Conservation (phyloP, 2,888 invertebrate genomes). For the Agelastica alni region DNA sequence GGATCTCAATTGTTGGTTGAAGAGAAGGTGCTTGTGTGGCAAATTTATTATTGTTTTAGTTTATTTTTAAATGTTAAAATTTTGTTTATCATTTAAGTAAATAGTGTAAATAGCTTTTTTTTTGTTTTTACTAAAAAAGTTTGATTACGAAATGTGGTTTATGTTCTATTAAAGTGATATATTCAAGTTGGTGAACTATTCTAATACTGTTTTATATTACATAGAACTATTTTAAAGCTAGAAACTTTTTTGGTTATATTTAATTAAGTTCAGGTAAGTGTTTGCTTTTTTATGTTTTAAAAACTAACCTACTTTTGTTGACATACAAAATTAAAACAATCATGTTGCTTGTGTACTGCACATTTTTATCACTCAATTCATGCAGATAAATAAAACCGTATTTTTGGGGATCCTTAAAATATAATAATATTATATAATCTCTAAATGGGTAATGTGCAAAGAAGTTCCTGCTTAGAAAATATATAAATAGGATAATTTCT, state of each 20-base stretch:
- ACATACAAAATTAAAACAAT: too few species aligned
- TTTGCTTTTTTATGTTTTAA: not conserved
- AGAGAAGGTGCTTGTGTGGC: conserved; percentile 20
- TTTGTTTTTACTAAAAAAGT: not conserved
- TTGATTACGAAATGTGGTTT: conserved; percentile 1
- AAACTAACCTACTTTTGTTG: conserved; percentile 1
- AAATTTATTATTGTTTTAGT: conserved; percentile 3
- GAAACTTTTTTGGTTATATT: too few species aligned
- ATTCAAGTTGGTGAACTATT: not conserved
- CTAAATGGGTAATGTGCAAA: not conserved
- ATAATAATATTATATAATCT: not conserved
- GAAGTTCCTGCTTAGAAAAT: too few species aligned
- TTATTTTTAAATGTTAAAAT: not conserved
- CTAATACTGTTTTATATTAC: too few species aligned
- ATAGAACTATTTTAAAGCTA: too few species aligned
- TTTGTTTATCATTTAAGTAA: not conserved
- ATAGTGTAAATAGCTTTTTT: not conserved
- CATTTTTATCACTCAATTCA: too few species aligned
- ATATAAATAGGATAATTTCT: not conserved
- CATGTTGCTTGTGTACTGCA: too few species aligned
- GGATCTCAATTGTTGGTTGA: not conserved
- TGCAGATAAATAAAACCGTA: too few species aligned
- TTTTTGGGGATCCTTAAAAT: too few species aligned
- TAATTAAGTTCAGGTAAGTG: conserved; percentile 3
- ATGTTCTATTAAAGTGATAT: not conserved